phyloP scores from a whole-genome alignment of 2,888 invertebrate species.

The Drosophila multiciliata region DNA sequence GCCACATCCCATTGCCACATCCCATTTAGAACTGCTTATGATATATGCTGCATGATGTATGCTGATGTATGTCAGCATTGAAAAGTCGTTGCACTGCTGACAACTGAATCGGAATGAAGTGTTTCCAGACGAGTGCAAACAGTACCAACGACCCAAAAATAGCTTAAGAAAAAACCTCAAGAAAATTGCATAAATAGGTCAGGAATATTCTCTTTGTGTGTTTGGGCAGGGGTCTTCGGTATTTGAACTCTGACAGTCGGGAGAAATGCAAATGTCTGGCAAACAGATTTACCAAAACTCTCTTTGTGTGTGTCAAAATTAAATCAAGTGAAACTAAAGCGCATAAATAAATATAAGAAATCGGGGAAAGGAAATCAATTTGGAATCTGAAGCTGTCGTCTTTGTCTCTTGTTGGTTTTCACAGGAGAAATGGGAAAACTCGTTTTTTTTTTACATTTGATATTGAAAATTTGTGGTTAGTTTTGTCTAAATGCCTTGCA shows the following conservation, averaged over 20 bases:
- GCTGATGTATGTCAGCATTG: constrained; percentile 7
- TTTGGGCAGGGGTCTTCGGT: not conserved
- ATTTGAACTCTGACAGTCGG: constrained; percentile 17
- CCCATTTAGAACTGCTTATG: too few species aligned
- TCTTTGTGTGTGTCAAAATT: constrained; percentile 61
- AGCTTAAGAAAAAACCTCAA: constrained; percentile 25
- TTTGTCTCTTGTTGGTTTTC: constrained; percentile 49
- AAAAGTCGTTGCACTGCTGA: constrained; percentile 57
- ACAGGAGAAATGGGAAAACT: constrained; percentile 34
- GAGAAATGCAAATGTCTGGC: constrained; percentile 69
- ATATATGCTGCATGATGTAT: too few species aligned
- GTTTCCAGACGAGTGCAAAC: constrained; percentile 67
- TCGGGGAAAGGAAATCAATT: constrained; percentile 23
- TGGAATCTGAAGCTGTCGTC: constrained; percentile 41
- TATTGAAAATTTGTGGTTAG: constrained; percentile 50
- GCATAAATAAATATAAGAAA: constrained; percentile 71
- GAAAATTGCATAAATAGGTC: constrained; percentile 68
- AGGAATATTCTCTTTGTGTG: constrained; percentile 40
- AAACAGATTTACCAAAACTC: constrained; percentile 40
- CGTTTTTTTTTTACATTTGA: constrained; percentile 42
- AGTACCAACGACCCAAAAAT: constrained; percentile 12
- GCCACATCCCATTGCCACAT: constrained; percentile 9
- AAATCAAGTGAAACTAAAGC: constrained; percentile 76
- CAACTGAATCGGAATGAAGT: constrained; percentile 72
- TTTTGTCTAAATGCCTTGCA: constrained; percentile 19